Percentiles rank a stretch among this genome's conserved stretches.
Conservation (phyloP, 2,797 vertebrate species). For the Periparus ater region DNA sequence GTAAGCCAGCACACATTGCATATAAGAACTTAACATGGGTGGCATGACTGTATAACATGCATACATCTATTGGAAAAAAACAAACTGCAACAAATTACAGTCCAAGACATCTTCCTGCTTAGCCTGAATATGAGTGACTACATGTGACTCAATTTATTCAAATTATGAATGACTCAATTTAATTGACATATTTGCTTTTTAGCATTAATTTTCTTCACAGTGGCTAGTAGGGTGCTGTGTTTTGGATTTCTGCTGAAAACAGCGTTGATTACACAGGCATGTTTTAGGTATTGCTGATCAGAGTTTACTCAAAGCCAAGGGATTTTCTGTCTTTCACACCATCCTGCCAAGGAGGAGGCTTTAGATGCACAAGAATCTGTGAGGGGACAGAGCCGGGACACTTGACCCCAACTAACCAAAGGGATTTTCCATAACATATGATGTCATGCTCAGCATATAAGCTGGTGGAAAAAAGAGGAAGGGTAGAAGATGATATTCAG, state of each 20-base stretch:
- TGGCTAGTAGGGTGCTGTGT: neutral
- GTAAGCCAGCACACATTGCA: neutral
- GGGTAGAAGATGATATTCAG: neutral
- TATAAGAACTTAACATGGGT: neutral
- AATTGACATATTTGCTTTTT: neutral
- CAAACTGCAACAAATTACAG: neutral
- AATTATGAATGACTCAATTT: neutral
- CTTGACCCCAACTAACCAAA: neutral
- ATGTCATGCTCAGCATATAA: neutral
- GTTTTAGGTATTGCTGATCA: neutral
- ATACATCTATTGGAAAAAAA: neutral
- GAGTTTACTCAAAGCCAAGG: neutral
- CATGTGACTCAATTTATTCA: too few species aligned
- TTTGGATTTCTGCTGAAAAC: neutral
- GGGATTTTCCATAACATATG: neutral
- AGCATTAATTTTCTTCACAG: neutral
- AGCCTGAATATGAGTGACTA: neutral
- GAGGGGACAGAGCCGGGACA: accelerated
- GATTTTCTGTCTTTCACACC: neutral
- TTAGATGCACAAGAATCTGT: neutral
- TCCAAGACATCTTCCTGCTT: neutral
- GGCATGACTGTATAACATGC: neutral
- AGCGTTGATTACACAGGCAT: neutral
- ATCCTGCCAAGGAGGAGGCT: neutral
- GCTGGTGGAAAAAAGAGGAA: neutral